Evolutionary conservation across 2,797 vertebrate genomes (phyloP), one percentile per base, ranked within the genome.

Genomic region (Artibeus jamaicensis): DNA sequence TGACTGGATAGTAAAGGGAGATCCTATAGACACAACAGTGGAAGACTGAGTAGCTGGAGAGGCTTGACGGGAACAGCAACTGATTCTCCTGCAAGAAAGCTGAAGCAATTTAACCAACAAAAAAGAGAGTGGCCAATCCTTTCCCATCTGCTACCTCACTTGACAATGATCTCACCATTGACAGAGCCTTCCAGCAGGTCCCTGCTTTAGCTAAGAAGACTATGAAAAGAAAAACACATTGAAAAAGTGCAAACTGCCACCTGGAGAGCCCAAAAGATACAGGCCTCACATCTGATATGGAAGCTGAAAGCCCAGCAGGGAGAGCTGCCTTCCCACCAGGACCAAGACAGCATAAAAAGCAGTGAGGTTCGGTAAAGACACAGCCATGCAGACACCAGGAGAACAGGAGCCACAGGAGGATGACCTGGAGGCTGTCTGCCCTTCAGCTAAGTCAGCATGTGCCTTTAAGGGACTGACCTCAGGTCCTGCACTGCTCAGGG

Each of bases 1-100:
- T 65, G 53, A 78, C 0, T 39, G 50, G 46, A 73, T 14, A 67
- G 68, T 73, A 79, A 89, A 95, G 67, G 42, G 79, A 90, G 76
- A 82, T 9, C 18, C 53, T 26, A 22, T 0, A 62, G 21, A 76
- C 50, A 4, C 7, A 6, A 37, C 2, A 50, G 2, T 48, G 26
- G n/a, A 68, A 78, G 65, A 53, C 32, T 71, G 3, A 87, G n/a
- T 11, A 77, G 21, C 62, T 19, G 29, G 37, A 37, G 42, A 50
- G n/a, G 65, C 19, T 90, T 82, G 22, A 1, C 32, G 71, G 48
- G 44, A 90, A 77, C 16, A 16, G 15, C 84, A 84, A 71, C 42
- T 34, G 26, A 78, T 34, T 84, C 73, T 34, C 37, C 77, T 55
- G 5, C 10, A 71, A 73, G 37, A 71, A 92, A 78, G 29, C 59